Evolutionary conservation across 1,140 invertebrate species (phyloP).

Genomic region (Penaeus japonicus): DNA sequence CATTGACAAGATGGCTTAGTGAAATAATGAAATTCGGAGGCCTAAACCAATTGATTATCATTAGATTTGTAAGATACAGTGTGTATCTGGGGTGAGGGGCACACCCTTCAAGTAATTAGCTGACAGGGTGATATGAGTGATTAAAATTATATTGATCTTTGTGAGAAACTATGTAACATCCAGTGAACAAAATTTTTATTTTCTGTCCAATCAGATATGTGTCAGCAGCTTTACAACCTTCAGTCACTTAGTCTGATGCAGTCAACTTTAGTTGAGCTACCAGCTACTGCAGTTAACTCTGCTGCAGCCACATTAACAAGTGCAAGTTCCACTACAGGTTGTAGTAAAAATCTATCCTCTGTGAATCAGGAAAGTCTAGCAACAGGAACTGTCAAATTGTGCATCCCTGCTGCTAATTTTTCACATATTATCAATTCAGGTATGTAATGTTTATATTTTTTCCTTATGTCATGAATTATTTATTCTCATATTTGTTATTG

Average conservation of each 20-base stretch:
- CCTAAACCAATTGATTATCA: too few species aligned
- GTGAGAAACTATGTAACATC: neutral
- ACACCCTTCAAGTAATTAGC: too few species aligned
- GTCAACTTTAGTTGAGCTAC: slow-evolving; percentile 43
- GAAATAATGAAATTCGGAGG: too few species aligned
- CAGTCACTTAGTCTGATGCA: slow-evolving; percentile 36
- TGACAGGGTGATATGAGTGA: too few species aligned
- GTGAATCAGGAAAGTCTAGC: slow-evolving; percentile 10
- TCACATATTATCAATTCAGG: slow-evolving; percentile 42
- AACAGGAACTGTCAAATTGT: slow-evolving; percentile 34
- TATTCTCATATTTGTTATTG: too few species aligned
- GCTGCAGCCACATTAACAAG: neutral
- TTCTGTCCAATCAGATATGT: slow-evolving; percentile 24
- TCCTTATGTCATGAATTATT: too few species aligned
- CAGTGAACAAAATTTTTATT: neutral
- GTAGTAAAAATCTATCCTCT: neutral
- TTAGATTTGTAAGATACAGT: too few species aligned
- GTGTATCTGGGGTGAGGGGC: too few species aligned
- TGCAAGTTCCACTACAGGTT: neutral
- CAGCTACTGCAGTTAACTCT: neutral
- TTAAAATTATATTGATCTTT: neutral
- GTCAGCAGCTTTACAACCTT: slow-evolving; percentile 44
- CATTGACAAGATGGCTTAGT: too few species aligned
- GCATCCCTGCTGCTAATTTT: slow-evolving; percentile 47
- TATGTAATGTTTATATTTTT: neutral